These are phyloP conservation scores for Paraescarpia echinospica DNA, from an alignment of 1,140 invertebrate genomes.

Conservation along the genomic window DNA sequence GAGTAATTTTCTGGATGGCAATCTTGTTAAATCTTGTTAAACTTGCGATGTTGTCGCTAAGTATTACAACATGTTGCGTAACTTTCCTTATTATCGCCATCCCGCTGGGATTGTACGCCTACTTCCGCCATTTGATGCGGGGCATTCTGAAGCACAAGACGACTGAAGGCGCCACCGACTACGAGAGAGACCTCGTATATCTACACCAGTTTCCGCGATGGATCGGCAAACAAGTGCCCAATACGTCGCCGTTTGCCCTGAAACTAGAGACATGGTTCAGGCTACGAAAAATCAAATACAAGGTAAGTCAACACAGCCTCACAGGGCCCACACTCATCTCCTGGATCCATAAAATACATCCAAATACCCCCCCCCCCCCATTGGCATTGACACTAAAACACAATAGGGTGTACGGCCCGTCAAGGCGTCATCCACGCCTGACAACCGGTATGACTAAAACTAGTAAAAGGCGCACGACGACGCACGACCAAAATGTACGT, in stretches of 20 bases:
- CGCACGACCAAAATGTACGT: too few species aligned
- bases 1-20: too few species aligned
- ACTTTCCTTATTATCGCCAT: background rate
- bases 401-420: too few species aligned
- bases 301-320: slow-evolving; percentile 2
- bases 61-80: background rate
- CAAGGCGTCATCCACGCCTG: too few species aligned
- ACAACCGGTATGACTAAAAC: too few species aligned
- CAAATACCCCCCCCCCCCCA: too few species aligned
- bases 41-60: background rate
- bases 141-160: background rate
- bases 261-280: slow-evolving; percentile 15
- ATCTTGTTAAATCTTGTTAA: too few species aligned
- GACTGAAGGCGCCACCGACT: background rate
- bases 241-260: slow-evolving; percentile 13
- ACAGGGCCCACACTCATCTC: too few species aligned
- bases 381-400: too few species aligned
- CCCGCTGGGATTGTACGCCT: background rate
- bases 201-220: slow-evolving; percentile 16
- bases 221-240: background rate
- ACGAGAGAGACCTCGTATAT: slow-evolving; percentile 11
- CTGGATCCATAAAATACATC: too few species aligned
- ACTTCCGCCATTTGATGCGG: background rate
- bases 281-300: slow-evolving; percentile 8
- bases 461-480: too few species aligned